Base-by-base conservation (phyloP, 1,140 invertebrate genomes). In the Listronotus bonariensis region DNA sequence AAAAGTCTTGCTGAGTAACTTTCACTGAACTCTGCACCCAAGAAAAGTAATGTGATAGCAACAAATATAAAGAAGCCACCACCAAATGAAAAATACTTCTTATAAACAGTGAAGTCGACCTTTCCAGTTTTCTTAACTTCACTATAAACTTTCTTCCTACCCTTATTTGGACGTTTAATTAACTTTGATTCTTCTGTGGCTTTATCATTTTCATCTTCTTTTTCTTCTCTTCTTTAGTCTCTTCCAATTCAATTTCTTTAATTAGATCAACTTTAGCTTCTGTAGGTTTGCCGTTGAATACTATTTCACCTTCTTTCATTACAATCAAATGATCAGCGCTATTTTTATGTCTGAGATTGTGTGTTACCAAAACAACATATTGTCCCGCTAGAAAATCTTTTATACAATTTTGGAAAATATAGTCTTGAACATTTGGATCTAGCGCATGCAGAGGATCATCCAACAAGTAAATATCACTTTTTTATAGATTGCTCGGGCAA, bases 371-470 rank as follows among this genome's bases (percentile, higher is more conserved):
- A 42, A 97, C 84, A 0, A 88, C 80, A 3, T 90, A 88, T 70
- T 92, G 88, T 15, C 85, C 80, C 15, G 85, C 83, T 63, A 95
- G 79, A 75, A 89, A 88, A 3, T 86, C 87, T 42, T 78, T 81
- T 49, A 91, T 87, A 66, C 87, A 89, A 59, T 90, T 82, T 45
- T 89, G 85, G 72, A 93, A 94, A 62, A 95, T 82, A 74, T 92
- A 88, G 57, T 88, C 86, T 9, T 91, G 89, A 0, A 93, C 92
- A 65, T 89, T 87, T 3, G 90, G 82, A 77, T 95, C 92, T 0
- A 95, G 89, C 1, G 92, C 90, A 65, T 89, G 91, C 10, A 95
- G 76, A 4, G 90, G 90, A 80, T 94, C 92, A 77, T 95, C 92
- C 12, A 94, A 76, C 0, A 94, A 78, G 72, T 92, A 93, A 43